Evolutionary conservation across 2,888 invertebrate species (phyloP).

Genomic region (Rhingia campestris): DNA sequence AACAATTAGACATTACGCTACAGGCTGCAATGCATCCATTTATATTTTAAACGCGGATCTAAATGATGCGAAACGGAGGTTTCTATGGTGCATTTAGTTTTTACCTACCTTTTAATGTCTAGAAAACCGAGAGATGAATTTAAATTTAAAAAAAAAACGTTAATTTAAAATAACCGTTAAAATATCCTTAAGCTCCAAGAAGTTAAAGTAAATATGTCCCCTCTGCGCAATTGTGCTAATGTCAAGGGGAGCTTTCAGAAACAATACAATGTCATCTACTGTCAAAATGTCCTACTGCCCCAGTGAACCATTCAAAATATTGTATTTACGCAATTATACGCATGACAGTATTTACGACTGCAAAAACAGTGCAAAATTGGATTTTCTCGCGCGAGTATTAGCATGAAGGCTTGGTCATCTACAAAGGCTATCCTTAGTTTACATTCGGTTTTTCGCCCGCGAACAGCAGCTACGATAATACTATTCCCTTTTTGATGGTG

Average conservation of each 20-base stretch:
- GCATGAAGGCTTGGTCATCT: constrained; percentile 43
- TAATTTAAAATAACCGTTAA: not conserved
- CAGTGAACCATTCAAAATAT: constrained; percentile 12
- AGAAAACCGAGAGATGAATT: too few species aligned
- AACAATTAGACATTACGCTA: too few species aligned
- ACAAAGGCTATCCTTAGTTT: constrained; percentile 53
- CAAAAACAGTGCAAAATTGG: constrained; percentile 24
- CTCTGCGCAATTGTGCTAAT: constrained; percentile 5
- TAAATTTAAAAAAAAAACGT: too few species aligned
- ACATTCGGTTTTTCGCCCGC: constrained; percentile 52
- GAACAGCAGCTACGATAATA: constrained; percentile 20
- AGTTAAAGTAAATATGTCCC: not conserved
- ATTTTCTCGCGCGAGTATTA: constrained; percentile 42
- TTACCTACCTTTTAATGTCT: too few species aligned
- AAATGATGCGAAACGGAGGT: too few species aligned
- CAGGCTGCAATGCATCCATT: too few species aligned
- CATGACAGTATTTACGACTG: constrained; percentile 35
- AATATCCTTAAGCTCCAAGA: not conserved
- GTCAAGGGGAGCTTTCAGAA: constrained; percentile 35
- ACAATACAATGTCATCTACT: constrained; percentile 17
- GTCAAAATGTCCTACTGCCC: constrained; percentile 52
- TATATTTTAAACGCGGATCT: too few species aligned
- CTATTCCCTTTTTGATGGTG: constrained; percentile 9
- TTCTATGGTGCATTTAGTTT: too few species aligned
- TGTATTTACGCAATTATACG: constrained; percentile 53